Percentiles rank a stretch among this genome's conserved stretches.
Conservation (phyloP, 2,888 invertebrate species). For the Amaurobius ferox region DNA sequence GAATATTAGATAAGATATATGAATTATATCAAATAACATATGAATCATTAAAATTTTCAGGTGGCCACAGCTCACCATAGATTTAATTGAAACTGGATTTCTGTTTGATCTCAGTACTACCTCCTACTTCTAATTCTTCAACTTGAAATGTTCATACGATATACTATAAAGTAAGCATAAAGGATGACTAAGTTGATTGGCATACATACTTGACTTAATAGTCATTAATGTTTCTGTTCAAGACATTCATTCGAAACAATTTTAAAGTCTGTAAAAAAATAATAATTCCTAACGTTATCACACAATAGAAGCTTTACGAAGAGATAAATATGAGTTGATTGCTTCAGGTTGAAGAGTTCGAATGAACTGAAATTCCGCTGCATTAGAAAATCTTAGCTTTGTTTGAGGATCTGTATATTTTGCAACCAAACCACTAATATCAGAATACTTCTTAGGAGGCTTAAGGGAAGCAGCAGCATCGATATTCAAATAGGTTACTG, state of each 20-base stretch:
- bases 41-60: too few species aligned
- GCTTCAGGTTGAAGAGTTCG: constrained; percentile 93
- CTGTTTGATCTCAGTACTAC: too few species aligned
- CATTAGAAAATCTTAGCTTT: constrained; percentile 88
- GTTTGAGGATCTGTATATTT: constrained; percentile 94
- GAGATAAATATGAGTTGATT: constrained; percentile 90
- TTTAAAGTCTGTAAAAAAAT: too few species aligned
- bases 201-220: too few species aligned
- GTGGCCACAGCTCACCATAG: too few species aligned
- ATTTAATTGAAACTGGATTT: too few species aligned
- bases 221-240: neutral
- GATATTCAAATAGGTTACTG: constrained; percentile 85
- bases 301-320: constrained; percentile 84
- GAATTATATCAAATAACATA: too few species aligned
- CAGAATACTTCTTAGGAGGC: constrained; percentile 95
- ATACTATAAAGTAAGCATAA: too few species aligned
- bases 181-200: too few species aligned
- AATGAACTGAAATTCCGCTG: constrained; percentile 91
- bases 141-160: too few species aligned
- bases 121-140: too few species aligned
- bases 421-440: constrained; percentile 83
- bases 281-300: neutral
- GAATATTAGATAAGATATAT: too few species aligned
- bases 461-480: constrained; percentile 94
- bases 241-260: neutral